Evolutionary conservation across 2,888 invertebrate genomes (phyloP).

Genomic region (Nomada fabriciana): DNA sequence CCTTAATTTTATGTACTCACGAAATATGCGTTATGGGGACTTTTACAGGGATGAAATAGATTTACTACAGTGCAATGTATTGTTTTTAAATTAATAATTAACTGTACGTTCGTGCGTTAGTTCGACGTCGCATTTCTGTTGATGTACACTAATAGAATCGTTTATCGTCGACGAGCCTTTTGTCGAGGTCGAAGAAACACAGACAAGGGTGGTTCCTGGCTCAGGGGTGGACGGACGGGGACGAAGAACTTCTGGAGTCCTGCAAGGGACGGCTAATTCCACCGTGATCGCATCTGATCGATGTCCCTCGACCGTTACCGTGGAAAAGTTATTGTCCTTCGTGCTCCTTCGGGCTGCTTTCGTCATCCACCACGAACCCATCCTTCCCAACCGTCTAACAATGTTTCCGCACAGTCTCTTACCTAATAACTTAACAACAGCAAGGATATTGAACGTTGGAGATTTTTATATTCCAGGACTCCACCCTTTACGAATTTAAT

Average conservation of each 20-base stretch:
- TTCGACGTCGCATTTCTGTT: neutral
- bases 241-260: conserved; percentile 76
- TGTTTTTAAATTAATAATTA: neutral
- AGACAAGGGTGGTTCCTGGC: conserved; percentile 52
- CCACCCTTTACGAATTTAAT: neutral
- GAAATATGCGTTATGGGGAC: neutral
- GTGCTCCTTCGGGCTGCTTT: conserved; percentile 35
- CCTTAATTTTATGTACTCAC: conserved; percentile 2
- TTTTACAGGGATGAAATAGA: neutral
- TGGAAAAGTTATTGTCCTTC: conserved; percentile 69
- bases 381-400: neutral
- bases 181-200: conserved; percentile 66
- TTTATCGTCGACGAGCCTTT: conserved; percentile 60
- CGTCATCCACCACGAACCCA: conserved; percentile 27
- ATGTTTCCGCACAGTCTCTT: neutral
- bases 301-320: conserved; percentile 78
- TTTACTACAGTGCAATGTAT: neutral
- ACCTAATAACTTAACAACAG: neutral
- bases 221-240: conserved; percentile 61
- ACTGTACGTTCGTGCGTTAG: neutral
- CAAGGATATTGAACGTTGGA: neutral
- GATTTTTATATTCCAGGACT: neutral
- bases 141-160: conserved; percentile 42
- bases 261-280: conserved; percentile 84
- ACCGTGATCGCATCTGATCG: conserved; percentile 83